Evolutionary conservation across 2,888 invertebrate species (phyloP).

Genomic region (Neoitamus cyanurus): DNA sequence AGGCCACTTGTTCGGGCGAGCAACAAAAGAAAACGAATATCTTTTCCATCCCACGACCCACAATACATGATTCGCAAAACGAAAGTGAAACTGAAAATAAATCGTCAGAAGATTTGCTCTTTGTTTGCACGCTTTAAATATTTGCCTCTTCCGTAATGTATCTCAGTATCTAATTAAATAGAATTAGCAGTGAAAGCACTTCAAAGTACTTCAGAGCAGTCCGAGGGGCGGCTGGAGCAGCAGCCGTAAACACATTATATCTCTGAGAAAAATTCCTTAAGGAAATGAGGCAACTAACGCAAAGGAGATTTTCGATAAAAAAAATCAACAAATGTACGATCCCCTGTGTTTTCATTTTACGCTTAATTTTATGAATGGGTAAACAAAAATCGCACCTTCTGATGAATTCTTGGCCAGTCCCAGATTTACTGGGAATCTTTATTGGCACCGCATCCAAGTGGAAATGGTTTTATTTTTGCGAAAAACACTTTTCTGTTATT

Average conservation of each 20-base stretch:
- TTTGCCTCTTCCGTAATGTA: background rate
- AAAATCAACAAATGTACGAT: background rate
- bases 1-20: background rate
- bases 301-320: background rate
- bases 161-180: background rate
- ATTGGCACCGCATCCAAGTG: background rate
- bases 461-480: background rate
- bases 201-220: background rate
- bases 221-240: background rate
- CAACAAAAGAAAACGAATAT: background rate
- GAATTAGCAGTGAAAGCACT: background rate
- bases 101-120: background rate
- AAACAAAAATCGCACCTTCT: background rate
- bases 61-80: background rate
- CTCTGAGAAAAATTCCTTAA: background rate
- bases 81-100: conserved; percentile 38
- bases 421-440: background rate
- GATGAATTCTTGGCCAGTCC: background rate
- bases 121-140: background rate
- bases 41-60: background rate
- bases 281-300: background rate
- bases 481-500: background rate
- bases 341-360: background rate
- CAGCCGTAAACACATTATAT: background rate
- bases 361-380: background rate